Conservation (phyloP, 1,140 invertebrate genomes). For the Araneus ventricosus region DNA sequence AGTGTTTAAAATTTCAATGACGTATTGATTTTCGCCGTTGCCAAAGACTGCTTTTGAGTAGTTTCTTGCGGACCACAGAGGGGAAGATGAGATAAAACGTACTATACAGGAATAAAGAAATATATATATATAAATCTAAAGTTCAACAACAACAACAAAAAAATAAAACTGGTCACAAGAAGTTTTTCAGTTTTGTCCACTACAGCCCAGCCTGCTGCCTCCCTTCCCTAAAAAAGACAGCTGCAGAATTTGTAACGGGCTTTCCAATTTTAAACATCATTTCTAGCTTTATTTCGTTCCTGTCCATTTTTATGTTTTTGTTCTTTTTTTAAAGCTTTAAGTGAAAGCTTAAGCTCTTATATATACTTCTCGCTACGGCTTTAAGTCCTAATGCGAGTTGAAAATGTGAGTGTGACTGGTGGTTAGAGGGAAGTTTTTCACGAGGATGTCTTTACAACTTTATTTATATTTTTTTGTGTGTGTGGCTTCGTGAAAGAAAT, state of each 20-base stretch:
- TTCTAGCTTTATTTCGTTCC: conserved; percentile 69
- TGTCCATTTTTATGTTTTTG: conserved; percentile 25
- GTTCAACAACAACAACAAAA: conserved; percentile 48
- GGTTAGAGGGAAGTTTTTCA: neutral
- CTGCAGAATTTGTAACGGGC: conserved; percentile 75
- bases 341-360: conserved; percentile 75
- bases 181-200: conserved; percentile 73
- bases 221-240: conserved; percentile 33
- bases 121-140: conserved; percentile 59
- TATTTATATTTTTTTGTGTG: neutral
- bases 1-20: conserved; percentile 76
- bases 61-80: conserved; percentile 16
- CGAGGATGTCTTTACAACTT: neutral
- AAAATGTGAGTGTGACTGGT: conserved; percentile 45
- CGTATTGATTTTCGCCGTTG: conserved; percentile 63
- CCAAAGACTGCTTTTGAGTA: conserved; percentile 48
- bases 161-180: conserved; percentile 39
- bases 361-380: conserved; percentile 70
- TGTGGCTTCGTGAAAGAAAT: neutral
- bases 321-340: conserved; percentile 67
- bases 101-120: conserved; percentile 26
- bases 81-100: neutral
- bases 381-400: conserved; percentile 73
- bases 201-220: conserved; percentile 29
- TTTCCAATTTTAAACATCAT: conserved; percentile 76